Base-by-base conservation (phyloP, 2,888 invertebrate species). In the Heliconius erato region DNA sequence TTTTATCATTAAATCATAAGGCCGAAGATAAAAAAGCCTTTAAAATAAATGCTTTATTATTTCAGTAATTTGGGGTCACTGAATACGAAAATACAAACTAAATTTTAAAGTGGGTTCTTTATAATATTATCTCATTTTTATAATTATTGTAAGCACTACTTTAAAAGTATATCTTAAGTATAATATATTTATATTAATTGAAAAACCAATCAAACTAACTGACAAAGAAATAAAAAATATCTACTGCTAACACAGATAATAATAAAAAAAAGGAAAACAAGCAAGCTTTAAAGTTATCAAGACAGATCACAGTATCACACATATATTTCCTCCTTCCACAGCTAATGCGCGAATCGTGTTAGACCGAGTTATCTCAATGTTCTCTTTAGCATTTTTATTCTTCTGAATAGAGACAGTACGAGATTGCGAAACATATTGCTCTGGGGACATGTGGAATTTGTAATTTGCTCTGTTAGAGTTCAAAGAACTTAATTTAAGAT, bases 311-410 rank as follows among this genome's bases (percentile, higher is more conserved):
- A 74, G 32, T 74, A 54, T 28, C 54, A 78, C 67, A 78, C 49
- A 67, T 78, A 68, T 68, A 78, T 67, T 14, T 67, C 28, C 65
- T 63, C 63, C 76, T 79, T 79, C 59, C 35, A 40, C 32, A 49
- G 69, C 69, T 71, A 69, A 79, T 79, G 79, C 69, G 26, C 54
- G 35, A 71, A 79, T 71, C 69, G 79, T 79, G 79, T 79, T 79
- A 79, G 79, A 79, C 26, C 54, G 79, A 69, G 79, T 79, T 79
- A 79, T 68, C 79, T 79, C 69, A 79, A 59, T 69, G 79, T 69
- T 59, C 79, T 79, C 69, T 69, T 79, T 79, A 69, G 54, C 79
- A 79, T 79, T 69, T 79, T 69, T 79, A 79, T 79, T 79, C 69
- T 69, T 79, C 79, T 35, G 54, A 59, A 54, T 79, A n/a, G 68